Evolutionary conservation across 2,797 vertebrate genomes (phyloP), one percentile per base, ranked within the genome.

Genomic region (Halcyon badia): DNA sequence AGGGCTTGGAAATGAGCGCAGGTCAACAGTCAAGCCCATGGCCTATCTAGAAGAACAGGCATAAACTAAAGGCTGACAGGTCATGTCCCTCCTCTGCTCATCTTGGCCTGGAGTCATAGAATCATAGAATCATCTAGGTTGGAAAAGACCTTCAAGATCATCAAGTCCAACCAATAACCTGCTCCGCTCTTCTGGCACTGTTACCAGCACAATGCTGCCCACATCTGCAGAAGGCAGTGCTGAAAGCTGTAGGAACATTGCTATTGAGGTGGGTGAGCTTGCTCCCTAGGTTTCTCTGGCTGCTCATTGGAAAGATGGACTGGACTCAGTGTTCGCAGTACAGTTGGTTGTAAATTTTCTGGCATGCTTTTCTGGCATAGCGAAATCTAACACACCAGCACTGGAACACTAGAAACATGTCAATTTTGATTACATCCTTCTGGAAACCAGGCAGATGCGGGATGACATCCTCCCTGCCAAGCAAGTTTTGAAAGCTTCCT

Each of bases 1-100:
- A 95, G n/a, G 70, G 51, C 86, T 92, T 91, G 49, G 85, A 88
- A 94, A 81, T 58, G 64, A 94, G 83, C 89, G 14, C 6, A 14
- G 89, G 83, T 91, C 69, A 82, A 48, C 84, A 83, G 70, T 31
- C 58, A 69, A 61, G 80, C 64, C 65, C 51, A 35, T n/a, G 39
- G 42, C 22, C 24, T 66, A 9, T 58, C 69, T 57, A 46, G 60
- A 81, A 93, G 35, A 94, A 39, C 81, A 91, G 76, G 54, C 66
- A 86, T 76, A 72, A 94, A 90, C 81, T 9, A 61, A 76, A 87
- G 66, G 31, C 57, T 76, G 56, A 68, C 0, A 1, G 22, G 21
- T 4, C 37, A 60, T 2, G 0, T 48, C 61, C 20, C 16, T 73
- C 10, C 48, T 56, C 62, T 73, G 66, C 24, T 49, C 48, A 58